Conservation (phyloP, 2,113 vertebrate species). For the Salvelinus namaycush region DNA sequence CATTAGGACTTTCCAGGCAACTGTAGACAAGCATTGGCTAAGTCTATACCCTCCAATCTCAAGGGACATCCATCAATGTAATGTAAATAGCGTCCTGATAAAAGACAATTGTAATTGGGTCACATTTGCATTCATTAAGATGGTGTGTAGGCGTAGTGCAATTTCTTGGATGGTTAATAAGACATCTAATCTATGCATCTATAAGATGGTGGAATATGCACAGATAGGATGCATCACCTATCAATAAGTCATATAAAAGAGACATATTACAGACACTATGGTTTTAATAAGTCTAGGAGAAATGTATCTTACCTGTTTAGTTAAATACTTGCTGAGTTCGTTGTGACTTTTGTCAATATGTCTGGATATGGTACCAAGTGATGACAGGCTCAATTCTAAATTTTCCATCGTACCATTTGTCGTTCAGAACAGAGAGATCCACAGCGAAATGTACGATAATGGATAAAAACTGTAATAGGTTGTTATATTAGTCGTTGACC, state of each 20-base stretch:
- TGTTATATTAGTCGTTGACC: not conserved
- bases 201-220: not conserved
- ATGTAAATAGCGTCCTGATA: not conserved
- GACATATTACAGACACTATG: not conserved
- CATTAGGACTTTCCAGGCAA: not conserved
- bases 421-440: constrained; percentile 7
- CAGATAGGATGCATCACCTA: constrained; percentile 2
- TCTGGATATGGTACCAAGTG: constrained; percentile 78
- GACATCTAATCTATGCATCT: not conserved
- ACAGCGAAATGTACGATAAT: constrained; percentile 15
- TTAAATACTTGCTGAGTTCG: constrained; percentile 81
- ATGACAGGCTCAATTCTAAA: constrained; percentile 76
- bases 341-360: constrained; percentile 82
- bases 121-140: not conserved
- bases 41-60: not conserved
- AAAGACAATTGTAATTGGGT: not conserved
- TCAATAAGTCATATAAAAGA: not conserved
- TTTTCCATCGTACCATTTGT: constrained; percentile 76
- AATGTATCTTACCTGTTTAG: constrained; percentile 82
- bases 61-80: not conserved
- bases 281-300: not conserved
- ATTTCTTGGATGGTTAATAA: not conserved
- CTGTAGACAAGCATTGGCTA: too few species aligned
- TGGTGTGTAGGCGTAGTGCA: not conserved
- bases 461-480: not conserved